A percentile compares a stretch with the other conserved stretches of the same genome.
Evolutionary conservation across 2,888 invertebrate genomes (phyloP).

Genomic region (Aphidius colemani): DNA sequence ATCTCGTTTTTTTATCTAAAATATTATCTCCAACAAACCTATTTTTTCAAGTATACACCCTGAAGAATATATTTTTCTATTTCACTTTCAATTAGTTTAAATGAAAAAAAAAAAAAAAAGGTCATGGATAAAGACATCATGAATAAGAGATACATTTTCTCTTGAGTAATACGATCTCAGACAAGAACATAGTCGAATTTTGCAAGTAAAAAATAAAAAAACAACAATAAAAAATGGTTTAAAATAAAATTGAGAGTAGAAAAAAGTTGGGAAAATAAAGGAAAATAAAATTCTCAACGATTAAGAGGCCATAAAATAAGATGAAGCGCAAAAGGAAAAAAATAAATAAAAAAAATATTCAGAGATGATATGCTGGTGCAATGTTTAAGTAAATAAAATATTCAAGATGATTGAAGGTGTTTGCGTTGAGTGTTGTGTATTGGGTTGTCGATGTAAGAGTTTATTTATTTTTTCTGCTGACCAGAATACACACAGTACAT

Average conservation of each 20-base stretch:
- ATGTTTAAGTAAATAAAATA: slow-evolving; percentile 50
- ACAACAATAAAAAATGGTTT: no score
- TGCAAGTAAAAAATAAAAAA: background rate
- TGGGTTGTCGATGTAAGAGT: no score
- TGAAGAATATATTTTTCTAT: slow-evolving; percentile 25
- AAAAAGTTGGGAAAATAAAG: no score
- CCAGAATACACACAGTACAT: slow-evolving; percentile 18
- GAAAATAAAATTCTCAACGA: slow-evolving; percentile 20
- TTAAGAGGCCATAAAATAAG: slow-evolving; percentile 29
- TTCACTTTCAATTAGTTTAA: slow-evolving; percentile 4
- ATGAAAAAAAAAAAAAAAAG: slow-evolving; percentile 8
- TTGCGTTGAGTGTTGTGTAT: no score
- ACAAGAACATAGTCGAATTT: background rate
- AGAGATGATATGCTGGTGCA: slow-evolving; percentile 28
- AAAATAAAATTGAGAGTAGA: no score
- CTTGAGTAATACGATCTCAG: slow-evolving; percentile 3
- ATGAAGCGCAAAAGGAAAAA: slow-evolving; percentile 17
- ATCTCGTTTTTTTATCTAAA: no score
- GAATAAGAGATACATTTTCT: slow-evolving; percentile 10
- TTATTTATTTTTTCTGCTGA: slow-evolving; percentile 12
- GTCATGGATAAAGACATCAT: background rate
- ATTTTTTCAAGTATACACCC: background rate
- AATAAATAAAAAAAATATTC: slow-evolving; percentile 18
- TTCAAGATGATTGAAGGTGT: slow-evolving; percentile 40
- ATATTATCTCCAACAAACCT: no score